Evolutionary conservation across 2,888 invertebrate genomes (phyloP).

Genomic region (Dendrolimus pini): DNA sequence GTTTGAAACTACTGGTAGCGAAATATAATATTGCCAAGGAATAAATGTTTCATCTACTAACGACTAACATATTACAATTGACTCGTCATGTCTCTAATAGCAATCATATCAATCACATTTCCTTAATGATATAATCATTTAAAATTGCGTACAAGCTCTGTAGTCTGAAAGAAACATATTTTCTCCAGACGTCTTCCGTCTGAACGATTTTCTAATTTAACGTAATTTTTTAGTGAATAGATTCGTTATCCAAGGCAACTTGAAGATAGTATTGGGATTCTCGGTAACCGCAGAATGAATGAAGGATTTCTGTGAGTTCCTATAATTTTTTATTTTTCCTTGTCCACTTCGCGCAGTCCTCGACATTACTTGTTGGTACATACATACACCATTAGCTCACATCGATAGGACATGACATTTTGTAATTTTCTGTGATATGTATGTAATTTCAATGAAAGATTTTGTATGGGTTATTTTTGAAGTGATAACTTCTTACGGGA

Average conservation of each 20-base stretch:
- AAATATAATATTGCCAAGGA: too few relatives aligned
- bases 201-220: slow-evolving; percentile 28
- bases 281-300: slow-evolving; percentile 1
- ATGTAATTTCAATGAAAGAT: too few relatives aligned
- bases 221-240: slow-evolving; percentile 28
- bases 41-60: not conserved
- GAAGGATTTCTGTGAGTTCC: not conserved
- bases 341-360: too few relatives aligned
- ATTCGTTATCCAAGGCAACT: slow-evolving; percentile 20
- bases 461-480: too few relatives aligned
- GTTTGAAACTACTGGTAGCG: too few relatives aligned
- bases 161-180: slow-evolving; percentile 14
- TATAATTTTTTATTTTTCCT: not conserved
- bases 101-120: slow-evolving; percentile 1
- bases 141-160: slow-evolving; percentile 10
- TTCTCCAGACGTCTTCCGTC: slow-evolving; percentile 16
- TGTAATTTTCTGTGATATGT: too few relatives aligned
- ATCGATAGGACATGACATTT: too few relatives aligned
- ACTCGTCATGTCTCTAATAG: not conserved
- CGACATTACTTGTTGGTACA: too few relatives aligned
- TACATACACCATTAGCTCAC: too few relatives aligned
- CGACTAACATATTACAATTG: too few relatives aligned
- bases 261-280: slow-evolving; percentile 2
- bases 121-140: slow-evolving; percentile 7
- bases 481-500: too few relatives aligned